Evolutionary conservation across 2,113 vertebrate species (phyloP), one percentile per base, ranked within the genome.

Genomic region (Jaculus jaculus): DNA sequence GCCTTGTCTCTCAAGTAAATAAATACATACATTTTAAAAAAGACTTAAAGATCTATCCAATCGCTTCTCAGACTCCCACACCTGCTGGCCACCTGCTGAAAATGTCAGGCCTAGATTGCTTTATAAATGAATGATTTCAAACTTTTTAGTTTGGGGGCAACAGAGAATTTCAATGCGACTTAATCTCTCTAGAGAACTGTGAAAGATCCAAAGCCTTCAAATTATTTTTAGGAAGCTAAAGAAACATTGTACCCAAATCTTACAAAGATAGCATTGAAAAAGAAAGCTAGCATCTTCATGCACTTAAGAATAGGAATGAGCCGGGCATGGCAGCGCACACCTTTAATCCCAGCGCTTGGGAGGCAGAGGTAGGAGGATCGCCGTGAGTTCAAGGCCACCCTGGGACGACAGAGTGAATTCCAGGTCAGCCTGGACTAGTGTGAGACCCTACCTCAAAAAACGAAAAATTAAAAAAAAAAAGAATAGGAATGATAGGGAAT

Each of bases 201-300:
- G 72, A 90, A 80, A 84, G 28, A 77, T 3, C 86, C 32, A 60
- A 71, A 85, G 66, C 61, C 83, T 87, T 93, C n/a, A 77, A 23
- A 30, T 75, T 93, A 87, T 91, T 96, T 94, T 87, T 93, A 87
- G 81, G 94, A 93, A 94, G 37, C 9, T 26, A 84, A 95, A 51
- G 79, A 39, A 78, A 94, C 85, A 89, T 84, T 93, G 54, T 87
- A 60, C 11, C 63, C 81, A 94, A 89, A 80, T 20, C 30, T 87
- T 88, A 51, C 16, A 87, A 94, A 93, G 65, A 78, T 28, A 85
- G 15, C 24, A 74, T 28, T 73, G 28, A 66, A n/a, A 68, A 34
- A 63, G 34, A 92, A 86, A 87, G 6, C 9, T 74, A 58, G 16
- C 37, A 69, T 77, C 28, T 16, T 28, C 72, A 77, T 15, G 91